Evolutionary conservation across 1,140 invertebrate species (phyloP).

Genomic region (Heterodera carotae): DNA sequence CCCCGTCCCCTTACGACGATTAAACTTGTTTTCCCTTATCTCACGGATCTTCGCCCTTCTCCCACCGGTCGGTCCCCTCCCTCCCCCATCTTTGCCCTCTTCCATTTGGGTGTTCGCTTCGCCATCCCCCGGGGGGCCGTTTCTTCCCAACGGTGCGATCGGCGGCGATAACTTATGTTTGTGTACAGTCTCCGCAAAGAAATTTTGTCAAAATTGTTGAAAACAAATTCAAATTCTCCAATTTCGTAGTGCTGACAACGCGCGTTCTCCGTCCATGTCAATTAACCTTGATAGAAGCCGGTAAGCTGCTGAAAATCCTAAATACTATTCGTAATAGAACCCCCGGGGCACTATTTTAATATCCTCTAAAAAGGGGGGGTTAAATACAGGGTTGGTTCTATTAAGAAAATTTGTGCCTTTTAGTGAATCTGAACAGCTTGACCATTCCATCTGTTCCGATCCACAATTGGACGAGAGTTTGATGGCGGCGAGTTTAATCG

Average conservation of each 20-base stretch:
- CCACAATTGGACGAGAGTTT: constrained; percentile 48
- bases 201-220: not conserved
- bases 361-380: no score
- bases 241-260: constrained; percentile 31
- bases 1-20: not conserved
- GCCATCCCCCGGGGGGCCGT: constrained; percentile 2
- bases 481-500: not conserved
- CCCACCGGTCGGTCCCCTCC: not conserved
- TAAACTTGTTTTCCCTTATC: not conserved
- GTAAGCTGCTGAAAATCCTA: constrained; percentile 48
- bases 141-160: not conserved
- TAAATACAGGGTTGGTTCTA: no score
- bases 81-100: not conserved
- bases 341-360: no score
- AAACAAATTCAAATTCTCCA: constrained; percentile 4
- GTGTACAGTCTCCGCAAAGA: not conserved
- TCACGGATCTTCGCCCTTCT: not conserved
- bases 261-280: constrained; percentile 51
- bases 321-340: no score
- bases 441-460: constrained; percentile 61
- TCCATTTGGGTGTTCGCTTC: constrained; percentile 19
- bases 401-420: not conserved
- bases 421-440: constrained; percentile 19
- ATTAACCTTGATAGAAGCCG: constrained; percentile 57
- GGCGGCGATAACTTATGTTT: not conserved